Evolutionary conservation across 2,888 invertebrate species (phyloP).

Genomic region (Xestia ashworthii): DNA sequence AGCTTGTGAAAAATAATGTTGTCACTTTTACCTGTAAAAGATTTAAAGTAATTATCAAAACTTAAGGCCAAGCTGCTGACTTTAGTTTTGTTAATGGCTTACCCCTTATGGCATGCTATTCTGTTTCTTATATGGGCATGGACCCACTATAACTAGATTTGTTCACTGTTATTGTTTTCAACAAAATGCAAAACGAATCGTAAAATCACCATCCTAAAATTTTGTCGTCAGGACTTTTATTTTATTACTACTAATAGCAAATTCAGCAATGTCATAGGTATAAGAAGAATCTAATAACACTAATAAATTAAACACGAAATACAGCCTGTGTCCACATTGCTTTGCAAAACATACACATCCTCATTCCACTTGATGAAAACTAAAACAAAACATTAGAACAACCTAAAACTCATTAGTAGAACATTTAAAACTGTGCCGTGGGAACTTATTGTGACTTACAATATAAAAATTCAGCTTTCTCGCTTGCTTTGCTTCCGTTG

Average conservation of each 20-base stretch:
- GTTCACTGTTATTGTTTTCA: too few species aligned
- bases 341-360: background rate
- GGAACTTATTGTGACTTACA: conserved; percentile 81
- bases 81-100: background rate
- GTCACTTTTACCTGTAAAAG: background rate
- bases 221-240: background rate
- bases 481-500: conserved; percentile 85
- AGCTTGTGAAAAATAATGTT: background rate
- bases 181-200: background rate
- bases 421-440: conserved; percentile 79
- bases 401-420: conserved; percentile 35
- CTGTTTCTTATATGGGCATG: background rate
- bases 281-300: background rate
- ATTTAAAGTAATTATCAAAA: background rate
- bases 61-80: background rate
- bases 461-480: conserved; percentile 87
- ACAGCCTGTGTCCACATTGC: background rate
- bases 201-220: background rate
- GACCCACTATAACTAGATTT: background rate
- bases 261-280: background rate
- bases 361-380: conserved; percentile 7
- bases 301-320: background rate
- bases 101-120: background rate
- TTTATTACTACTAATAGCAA: background rate
- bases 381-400: conserved; percentile 5